A percentile compares a stretch with the other conserved stretches of the same genome.
phyloP scores from a whole-genome alignment of 1,140 invertebrate genomes.

The Melipona quadrifasciata region DNA sequence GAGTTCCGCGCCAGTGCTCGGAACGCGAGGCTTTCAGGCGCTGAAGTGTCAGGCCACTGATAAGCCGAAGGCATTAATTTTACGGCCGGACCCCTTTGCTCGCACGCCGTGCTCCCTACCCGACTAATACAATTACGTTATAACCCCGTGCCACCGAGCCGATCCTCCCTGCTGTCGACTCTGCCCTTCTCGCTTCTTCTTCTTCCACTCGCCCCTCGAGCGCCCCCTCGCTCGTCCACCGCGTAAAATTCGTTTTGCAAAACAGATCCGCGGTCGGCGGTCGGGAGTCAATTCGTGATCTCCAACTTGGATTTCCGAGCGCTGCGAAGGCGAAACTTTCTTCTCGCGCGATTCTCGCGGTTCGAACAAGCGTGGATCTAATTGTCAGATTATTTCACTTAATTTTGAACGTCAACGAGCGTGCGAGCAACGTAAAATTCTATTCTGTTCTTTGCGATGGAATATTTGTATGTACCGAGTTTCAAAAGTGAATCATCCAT shows the following conservation, averaged over 20 bases:
- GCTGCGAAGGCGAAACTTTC: no score
- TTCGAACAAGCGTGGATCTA: no score
- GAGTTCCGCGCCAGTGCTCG: slow-evolving; percentile 62
- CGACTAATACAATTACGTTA: slow-evolving; percentile 81
- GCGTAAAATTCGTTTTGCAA: slow-evolving; percentile 12
- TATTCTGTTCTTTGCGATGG: no score
- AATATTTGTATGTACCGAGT: no score
- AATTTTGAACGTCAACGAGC: no score
- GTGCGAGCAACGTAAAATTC: no score
- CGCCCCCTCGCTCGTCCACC: slow-evolving; percentile 3
- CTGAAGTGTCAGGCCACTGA: slow-evolving; percentile 78
- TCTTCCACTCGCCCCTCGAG: no score
- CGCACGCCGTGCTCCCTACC: slow-evolving; percentile 65
- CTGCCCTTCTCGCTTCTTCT: background rate
- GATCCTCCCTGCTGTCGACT: slow-evolving; percentile 36
- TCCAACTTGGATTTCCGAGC: no score
- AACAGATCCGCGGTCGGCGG: no score
- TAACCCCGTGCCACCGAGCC: slow-evolving; percentile 75
- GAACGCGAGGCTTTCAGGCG: slow-evolving; percentile 75
- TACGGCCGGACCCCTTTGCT: slow-evolving; percentile 71
- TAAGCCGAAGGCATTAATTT: slow-evolving; percentile 81
- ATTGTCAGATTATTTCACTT: no score
- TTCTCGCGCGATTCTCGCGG: no score
- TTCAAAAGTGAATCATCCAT: no score
- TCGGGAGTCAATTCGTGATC: background rate